Evolutionary conservation across 2,888 invertebrate species (phyloP).

Genomic region (Cryptocephalus primarius): DNA sequence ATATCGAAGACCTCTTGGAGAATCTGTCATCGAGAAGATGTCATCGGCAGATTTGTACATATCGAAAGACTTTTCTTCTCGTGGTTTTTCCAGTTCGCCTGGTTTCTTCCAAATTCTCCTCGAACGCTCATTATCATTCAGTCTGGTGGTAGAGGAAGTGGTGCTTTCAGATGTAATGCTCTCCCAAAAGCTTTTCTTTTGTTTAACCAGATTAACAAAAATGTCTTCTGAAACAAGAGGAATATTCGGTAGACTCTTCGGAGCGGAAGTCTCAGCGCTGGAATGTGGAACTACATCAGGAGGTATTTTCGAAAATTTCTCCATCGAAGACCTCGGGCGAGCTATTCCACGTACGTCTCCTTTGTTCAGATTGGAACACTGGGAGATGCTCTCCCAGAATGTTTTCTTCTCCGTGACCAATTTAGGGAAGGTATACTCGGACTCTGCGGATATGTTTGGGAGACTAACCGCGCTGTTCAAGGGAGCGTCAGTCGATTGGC

Average conservation of each 20-base stretch:
- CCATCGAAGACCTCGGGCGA: too few species aligned
- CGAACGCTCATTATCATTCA: slow-evolving; percentile 1
- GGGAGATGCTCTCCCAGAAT: slow-evolving; percentile 22
- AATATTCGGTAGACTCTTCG: slow-evolving; percentile 19
- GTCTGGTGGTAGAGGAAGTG: neutral
- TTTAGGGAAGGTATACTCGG: slow-evolving; percentile 5
- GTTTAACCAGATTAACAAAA: slow-evolving; percentile 9
- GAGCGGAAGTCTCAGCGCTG: slow-evolving; percentile 1
- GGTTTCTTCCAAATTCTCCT: slow-evolving; percentile 12
- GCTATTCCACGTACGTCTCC: neutral
- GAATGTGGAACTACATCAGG: too few species aligned
- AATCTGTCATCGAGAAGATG: slow-evolving; percentile 8
- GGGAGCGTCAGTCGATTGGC: slow-evolving; percentile 3
- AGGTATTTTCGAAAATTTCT: too few species aligned
- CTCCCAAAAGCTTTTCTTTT: slow-evolving; percentile 22
- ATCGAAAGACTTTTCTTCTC: neutral
- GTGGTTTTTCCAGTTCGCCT: neutral
- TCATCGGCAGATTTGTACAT: slow-evolving; percentile 15
- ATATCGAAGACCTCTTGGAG: neutral
- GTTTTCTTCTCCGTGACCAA: slow-evolving; percentile 15
- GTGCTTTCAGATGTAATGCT: slow-evolving; percentile 13
- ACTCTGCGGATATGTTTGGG: slow-evolving; percentile 15
- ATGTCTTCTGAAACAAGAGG: slow-evolving; percentile 9
- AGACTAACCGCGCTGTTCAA: slow-evolving; percentile 15
- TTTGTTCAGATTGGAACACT: slow-evolving; percentile 3